A percentile compares a stretch with the other conserved stretches of the same genome.
Conservation (phyloP, 2,888 invertebrate species). For the Furcula furcula region DNA sequence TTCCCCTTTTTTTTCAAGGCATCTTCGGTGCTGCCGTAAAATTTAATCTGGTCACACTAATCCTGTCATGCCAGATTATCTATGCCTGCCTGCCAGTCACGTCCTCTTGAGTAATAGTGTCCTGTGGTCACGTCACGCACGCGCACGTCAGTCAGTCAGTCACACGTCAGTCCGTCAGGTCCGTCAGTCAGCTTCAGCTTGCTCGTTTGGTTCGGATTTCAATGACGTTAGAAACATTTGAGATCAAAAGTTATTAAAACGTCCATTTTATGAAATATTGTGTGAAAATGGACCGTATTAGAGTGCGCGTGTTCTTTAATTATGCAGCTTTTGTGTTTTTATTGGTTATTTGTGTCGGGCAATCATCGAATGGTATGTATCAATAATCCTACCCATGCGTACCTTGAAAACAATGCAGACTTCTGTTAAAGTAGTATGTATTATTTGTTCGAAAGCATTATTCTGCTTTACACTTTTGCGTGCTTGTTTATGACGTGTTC, state of each 20-base stretch:
- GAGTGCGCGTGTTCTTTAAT: conserved; percentile 42
- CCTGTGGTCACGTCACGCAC: no score
- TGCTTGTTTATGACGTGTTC: not conserved
- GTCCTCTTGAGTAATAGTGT: no score
- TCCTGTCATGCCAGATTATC: no score
- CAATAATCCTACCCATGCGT: conserved; percentile 22
- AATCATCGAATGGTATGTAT: conserved; percentile 38
- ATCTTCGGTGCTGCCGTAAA: no score
- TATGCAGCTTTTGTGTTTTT: conserved; percentile 30
- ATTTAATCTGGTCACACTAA: no score
- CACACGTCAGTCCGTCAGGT: no score
- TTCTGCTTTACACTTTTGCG: not conserved
- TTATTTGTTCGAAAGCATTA: not conserved
- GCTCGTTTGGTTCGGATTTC: no score
- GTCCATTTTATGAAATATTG: conserved; percentile 24
- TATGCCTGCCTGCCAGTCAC: no score
- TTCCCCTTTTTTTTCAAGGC: no score
- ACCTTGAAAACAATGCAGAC: conserved; percentile 20
- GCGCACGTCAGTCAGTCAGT: no score
- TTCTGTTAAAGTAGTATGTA: not conserved
- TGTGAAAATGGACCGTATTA: conserved; percentile 44
- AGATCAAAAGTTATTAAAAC: conserved; percentile 19
- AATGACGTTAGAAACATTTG: conserved; percentile 38
- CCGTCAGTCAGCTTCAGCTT: no score
- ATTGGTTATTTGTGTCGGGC: conserved; percentile 30